phyloP scores from a whole-genome alignment of 2,113 vertebrate species.

The Azemiops feae region DNA sequence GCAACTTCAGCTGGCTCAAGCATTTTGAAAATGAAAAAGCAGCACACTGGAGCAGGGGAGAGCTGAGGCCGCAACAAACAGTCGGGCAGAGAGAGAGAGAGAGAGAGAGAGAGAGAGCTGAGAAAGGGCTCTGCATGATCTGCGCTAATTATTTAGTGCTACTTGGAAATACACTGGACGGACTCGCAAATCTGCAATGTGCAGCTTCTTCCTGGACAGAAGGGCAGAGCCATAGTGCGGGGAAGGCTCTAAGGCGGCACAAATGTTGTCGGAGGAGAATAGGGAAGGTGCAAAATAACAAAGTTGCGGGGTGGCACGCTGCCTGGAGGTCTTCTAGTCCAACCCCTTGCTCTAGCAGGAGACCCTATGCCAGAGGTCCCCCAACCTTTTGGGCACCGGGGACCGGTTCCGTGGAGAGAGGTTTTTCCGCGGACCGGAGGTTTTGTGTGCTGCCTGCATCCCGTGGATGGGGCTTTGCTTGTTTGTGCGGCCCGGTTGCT shows the following conservation, averaged over 20 bases:
- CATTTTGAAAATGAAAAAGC: neutral
- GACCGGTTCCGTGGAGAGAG: too few species aligned
- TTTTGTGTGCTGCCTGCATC: too few species aligned
- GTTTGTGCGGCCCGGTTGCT: too few species aligned
- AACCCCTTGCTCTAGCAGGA: too few species aligned
- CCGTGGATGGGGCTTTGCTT: too few species aligned
- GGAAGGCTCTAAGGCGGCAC: neutral
- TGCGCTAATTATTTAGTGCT: neutral
- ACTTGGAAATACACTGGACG: neutral
- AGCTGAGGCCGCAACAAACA: conserved; percentile 2
- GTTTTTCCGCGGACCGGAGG: too few species aligned
- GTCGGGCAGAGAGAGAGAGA: neutral
- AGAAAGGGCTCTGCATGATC: fast-evolving
- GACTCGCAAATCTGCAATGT: neutral
- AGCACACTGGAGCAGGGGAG: neutral
- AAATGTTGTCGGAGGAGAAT: fast-evolving
- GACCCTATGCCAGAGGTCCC: too few species aligned
- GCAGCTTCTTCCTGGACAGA: neutral
- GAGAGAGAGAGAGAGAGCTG: neutral
- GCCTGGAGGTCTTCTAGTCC: neutral
- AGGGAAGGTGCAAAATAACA: neutral
- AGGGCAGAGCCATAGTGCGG: neutral
- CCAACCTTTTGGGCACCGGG: too few species aligned
- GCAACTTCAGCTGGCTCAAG: conserved; percentile 32
- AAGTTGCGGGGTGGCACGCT: fast-evolving